Conservation (phyloP, 2,888 invertebrate genomes). For the Tetheella fluctuosa region DNA sequence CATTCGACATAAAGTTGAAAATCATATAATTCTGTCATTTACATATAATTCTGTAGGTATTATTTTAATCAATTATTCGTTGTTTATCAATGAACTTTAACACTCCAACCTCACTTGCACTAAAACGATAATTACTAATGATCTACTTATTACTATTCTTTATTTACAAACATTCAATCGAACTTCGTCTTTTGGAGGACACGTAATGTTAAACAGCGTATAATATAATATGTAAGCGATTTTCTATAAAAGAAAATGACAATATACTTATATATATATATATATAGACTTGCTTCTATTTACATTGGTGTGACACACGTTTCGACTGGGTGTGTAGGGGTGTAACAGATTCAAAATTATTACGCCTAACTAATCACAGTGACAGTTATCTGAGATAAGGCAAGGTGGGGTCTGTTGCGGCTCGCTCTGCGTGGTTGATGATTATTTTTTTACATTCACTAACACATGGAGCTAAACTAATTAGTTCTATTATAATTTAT, state of each 20-base stretch:
- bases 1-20: background rate
- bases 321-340: slow-evolving; percentile 34
- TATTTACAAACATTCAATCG: slow-evolving; percentile 58
- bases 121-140: slow-evolving; percentile 32
- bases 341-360: slow-evolving; percentile 50
- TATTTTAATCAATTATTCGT: too few species aligned
- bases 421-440: background rate
- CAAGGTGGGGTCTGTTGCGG: slow-evolving; percentile 71
- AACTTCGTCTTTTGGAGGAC: slow-evolving; percentile 38
- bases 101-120: slow-evolving; percentile 24
- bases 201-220: slow-evolving; percentile 19
- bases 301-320: slow-evolving; percentile 30
- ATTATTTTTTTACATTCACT: background rate
- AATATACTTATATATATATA: background rate
- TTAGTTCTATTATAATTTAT: background rate
- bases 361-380: slow-evolving; percentile 80
- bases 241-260: slow-evolving; percentile 13
- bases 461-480: background rate
- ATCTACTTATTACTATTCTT: slow-evolving; percentile 39
- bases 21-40: background rate
- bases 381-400: slow-evolving; percentile 78
- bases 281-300: slow-evolving; percentile 34
- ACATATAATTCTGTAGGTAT: too few species aligned
- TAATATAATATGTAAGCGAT: slow-evolving; percentile 24
- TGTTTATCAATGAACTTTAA: slow-evolving; percentile 1